Percentiles rank a stretch among this genome's conserved stretches.
Conservation (phyloP, 2,888 invertebrate genomes). For the Nephrotoma appendiculata region DNA sequence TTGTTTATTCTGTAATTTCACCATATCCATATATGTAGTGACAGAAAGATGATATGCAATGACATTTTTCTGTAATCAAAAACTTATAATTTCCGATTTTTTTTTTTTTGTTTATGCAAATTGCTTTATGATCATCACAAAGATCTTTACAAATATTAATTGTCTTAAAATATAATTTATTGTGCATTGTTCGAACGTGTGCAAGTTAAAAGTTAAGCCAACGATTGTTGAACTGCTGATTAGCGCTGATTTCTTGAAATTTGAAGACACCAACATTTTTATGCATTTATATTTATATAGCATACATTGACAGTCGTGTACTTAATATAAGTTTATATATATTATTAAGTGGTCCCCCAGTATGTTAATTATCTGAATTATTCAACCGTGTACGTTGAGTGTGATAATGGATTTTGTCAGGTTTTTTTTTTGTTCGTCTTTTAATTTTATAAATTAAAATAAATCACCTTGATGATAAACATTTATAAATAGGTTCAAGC, state of each 20-base stretch:
- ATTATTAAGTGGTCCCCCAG: background rate
- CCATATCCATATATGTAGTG: background rate
- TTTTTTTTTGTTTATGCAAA: background rate
- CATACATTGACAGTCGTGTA: background rate
- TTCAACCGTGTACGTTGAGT: background rate
- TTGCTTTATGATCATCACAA: background rate
- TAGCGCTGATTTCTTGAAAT: background rate
- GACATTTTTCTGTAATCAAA: background rate
- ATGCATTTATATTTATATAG: background rate
- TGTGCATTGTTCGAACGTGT: background rate
- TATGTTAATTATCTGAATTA: background rate
- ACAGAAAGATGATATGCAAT: background rate
- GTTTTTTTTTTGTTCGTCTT: background rate
- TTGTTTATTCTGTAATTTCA: background rate
- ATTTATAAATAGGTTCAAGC: background rate
- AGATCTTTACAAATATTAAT: background rate
- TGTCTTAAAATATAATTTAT: background rate
- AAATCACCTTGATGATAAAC: background rate
- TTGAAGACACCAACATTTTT: background rate
- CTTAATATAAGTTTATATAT: background rate
- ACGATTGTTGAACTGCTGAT: background rate
- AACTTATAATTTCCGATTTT: background rate
- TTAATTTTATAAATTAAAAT: background rate
- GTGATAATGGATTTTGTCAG: background rate
- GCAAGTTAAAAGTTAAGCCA: background rate